Percentiles rank a stretch among this genome's conserved stretches.
phyloP scores from a whole-genome alignment of 2,888 invertebrate species.

The Acholoe squamosa region DNA sequence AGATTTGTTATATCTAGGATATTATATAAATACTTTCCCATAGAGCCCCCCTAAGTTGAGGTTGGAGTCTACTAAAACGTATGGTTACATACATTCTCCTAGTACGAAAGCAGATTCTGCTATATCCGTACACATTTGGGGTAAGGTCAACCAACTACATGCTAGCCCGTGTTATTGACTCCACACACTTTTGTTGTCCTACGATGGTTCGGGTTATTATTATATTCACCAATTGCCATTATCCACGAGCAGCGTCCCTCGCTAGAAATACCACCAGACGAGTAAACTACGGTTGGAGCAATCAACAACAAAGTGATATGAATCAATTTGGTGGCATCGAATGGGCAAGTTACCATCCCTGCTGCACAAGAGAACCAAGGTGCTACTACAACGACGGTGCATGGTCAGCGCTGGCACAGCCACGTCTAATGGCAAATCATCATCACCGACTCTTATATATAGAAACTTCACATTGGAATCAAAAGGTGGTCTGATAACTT shows the following conservation, averaged over 20 bases:
- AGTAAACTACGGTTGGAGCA: neutral
- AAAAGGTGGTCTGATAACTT: neutral
- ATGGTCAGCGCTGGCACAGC: neutral
- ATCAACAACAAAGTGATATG: conserved; percentile 62
- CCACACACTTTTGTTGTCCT: conserved; percentile 57
- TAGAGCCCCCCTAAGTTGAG: conserved; percentile 31
- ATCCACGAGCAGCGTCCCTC: neutral
- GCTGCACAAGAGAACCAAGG: conserved; percentile 15
- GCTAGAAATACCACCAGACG: conserved; percentile 57
- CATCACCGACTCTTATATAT: neutral
- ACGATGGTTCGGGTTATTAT: conserved; percentile 37
- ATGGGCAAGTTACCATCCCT: conserved; percentile 32
- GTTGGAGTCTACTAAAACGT: conserved; percentile 36
- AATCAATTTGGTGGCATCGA: conserved; percentile 60
- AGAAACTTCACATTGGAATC: conserved; percentile 35
- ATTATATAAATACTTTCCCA: conserved; percentile 44
- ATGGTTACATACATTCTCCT: neutral
- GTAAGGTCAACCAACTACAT: neutral
- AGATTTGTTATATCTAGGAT: neutral
- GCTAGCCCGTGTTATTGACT: conserved; percentile 44
- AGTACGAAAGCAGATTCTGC: conserved; percentile 16
- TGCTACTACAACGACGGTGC: conserved; percentile 12
- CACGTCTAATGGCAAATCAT: neutral
- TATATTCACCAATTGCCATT: neutral
- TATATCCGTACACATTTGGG: neutral